phyloP scores from a whole-genome alignment of 2,797 vertebrate genomes.

The Podarcis siculus region DNA sequence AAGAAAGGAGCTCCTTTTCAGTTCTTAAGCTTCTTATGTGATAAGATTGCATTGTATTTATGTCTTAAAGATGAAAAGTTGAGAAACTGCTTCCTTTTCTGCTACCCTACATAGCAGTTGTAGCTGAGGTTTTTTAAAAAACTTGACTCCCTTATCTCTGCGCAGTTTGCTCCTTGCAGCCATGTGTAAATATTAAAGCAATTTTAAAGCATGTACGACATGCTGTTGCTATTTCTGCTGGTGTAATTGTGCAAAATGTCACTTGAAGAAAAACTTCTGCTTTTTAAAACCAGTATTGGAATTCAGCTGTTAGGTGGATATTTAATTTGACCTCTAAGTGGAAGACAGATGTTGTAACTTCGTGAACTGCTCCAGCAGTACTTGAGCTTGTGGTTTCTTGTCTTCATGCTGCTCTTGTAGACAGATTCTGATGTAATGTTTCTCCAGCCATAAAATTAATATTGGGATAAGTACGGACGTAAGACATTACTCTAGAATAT shows the following conservation, averaged over 20 bases:
- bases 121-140: constrained; percentile 15
- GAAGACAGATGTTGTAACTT: accelerated
- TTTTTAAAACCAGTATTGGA: neutral
- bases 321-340: neutral
- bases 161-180: constrained; percentile 2
- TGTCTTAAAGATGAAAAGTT: constrained; percentile 30
- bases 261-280: constrained; percentile 3
- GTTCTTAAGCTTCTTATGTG: neutral
- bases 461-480: neutral
- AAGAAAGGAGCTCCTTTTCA: neutral
- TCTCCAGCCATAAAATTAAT: neutral
- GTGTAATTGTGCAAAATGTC: constrained; percentile 25
- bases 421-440: neutral
- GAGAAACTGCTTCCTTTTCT: constrained; percentile 57
- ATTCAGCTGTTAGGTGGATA: neutral
- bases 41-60: neutral
- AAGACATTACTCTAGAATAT: neutral
- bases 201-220: constrained; percentile 2
- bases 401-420: neutral
- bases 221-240: constrained; percentile 15
- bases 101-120: constrained; percentile 56
- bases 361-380: neutral
- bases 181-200: constrained; percentile 18
- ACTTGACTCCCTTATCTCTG: constrained; percentile 35
- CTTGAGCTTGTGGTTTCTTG: neutral